Evolutionary conservation across 2,888 invertebrate genomes (phyloP), one percentile per base, ranked within the genome.

Genomic region (Deilephila elpenor): DNA sequence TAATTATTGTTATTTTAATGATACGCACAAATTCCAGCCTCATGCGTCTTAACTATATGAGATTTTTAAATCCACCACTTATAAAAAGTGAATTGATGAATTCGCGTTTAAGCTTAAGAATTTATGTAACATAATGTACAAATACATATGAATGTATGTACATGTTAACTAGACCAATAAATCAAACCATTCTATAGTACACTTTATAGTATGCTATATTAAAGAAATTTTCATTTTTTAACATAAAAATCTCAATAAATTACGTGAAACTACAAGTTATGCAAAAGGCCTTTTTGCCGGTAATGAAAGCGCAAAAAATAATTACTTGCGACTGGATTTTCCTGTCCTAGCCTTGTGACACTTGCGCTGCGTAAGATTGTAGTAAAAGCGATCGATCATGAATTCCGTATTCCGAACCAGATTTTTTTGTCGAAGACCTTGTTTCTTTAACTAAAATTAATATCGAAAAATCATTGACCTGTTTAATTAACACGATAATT

Each of bases 391-490:
- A 67, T 20, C 25, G 67, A 44, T 44, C n/a, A 34, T 37, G 25
- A 25, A 67, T 20, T 44, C n/a, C 11, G 44, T 17, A 51, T 51
- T 67, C 44, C 17, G 25, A 44, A 67, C 67, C 11, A 14, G 67
- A 67, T 67, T 25, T 51, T 67, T 25, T 6, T 14, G 44, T 25
- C 67, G 37, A 19, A 14, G 44, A 51, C 67, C 67, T 67, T 67
- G 67, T 17, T 25, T 51, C 44, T 64, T 51, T 17, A 5, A 56
- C 19, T 25, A 51, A 64, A 25, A 67, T 67, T 4, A 25, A 51
- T 67, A 67, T 29, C 67, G 67, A 67, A 67, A 67, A 56, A 25
- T 64, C 64, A 64, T 1, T 51, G 51, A 67, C 25, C 67, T 51
- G 51, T 6, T 67, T 51, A 44, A 67, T 51, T 67, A 25, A 14